Base-by-base conservation (phyloP, 2,797 vertebrate genomes). In the Rhadinocentrus ornatus region DNA sequence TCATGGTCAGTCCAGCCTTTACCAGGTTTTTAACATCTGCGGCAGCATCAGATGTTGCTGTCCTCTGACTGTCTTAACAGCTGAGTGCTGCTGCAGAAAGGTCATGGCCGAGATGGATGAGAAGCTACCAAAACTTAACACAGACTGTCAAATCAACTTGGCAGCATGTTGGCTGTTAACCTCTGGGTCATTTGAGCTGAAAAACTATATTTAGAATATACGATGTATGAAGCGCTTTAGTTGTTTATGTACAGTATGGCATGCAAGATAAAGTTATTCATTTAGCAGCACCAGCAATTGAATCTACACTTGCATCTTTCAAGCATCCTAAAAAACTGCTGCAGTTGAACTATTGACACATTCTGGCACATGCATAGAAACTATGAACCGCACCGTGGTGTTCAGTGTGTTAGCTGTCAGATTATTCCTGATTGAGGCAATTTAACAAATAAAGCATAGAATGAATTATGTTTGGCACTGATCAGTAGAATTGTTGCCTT, bases 21-120 rank as follows among this genome's bases (percentile, higher is more conserved):
- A 58, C 74, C 70, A 50, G 66, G 59, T 80, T 84, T 86, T 63
- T 77, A 83, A 88, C 89, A 89, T 90, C 85, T 89, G 89, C 66
- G 83, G 73, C 76, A 63, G 71, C 29, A 46, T 64, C 91, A 91
- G 88, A 91, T 91, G 89, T 89, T 89, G 70, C 84, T 69, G 84
- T 81, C 86, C 76, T 80, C 82, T 46, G 77, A 77, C 82, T 74
- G 66, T 81, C 80, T 72, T 58, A 81, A 69, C 86, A 85, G 85
- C 86, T 84, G 85, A 89, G 77, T 66, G 76, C 66, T 41, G 81
- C 70, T 56, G 73, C 18, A 50, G 73, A 91, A 89, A 91, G 91
- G 91, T 93, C 86, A 91, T 63, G 26, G 7, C 50, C 58, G 76
- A 85, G 69, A 88, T 27, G 71, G 75, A 84, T 73, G 74, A 69